Base-by-base conservation (phyloP, 1,140 invertebrate species). In the Drosophila grimshawi region DNA sequence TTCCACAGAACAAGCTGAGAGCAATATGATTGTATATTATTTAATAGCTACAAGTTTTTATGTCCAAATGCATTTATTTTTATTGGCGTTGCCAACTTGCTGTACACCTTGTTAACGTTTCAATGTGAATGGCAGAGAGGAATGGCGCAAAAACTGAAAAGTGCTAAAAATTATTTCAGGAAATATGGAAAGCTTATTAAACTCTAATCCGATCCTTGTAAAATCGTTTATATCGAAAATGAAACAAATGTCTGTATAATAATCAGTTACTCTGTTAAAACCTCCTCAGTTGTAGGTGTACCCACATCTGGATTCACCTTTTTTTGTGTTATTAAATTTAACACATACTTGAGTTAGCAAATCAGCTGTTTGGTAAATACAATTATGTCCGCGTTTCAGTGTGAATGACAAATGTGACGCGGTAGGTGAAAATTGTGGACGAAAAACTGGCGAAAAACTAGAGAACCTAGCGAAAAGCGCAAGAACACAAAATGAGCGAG, bases 321-420 rank as follows among this genome's bases (percentile, higher is more conserved):
- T 32, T 8, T 51, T 3, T 19, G 19, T 19, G 19, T 19, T 19
- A 19, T 19, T 19, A 19, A 19, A 19, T 19, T 19, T 39, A 0
- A 39, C 7, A 39, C 8, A 10, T 41, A 41, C 7, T 41, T 3
- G 3, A 41, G 8, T 41, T 41, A 3, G 5, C 8, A 3, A 2
- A 46, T 27, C 63, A 56, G 51, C 66, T 75, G 66, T 57, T 63
- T 10, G 7, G 33, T 27, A 45, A 27, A 30, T 48, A 27, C 45
- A 27, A 19, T 61, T 41, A 33, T 76, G 60, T 46, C 10, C 0
- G 35, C 60, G 60, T 6, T 48, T 48, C 53, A 5, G 7, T 33
- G 73, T 49, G 73, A 76, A 41, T 71, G 73, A 2, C 55, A 76
- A 65, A 19, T 65, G 27, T 71, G 67, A 76, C 52, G 49, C 67